Evolutionary conservation across 1,140 invertebrate genomes (phyloP).

Genomic region (Maniola jurtina): DNA sequence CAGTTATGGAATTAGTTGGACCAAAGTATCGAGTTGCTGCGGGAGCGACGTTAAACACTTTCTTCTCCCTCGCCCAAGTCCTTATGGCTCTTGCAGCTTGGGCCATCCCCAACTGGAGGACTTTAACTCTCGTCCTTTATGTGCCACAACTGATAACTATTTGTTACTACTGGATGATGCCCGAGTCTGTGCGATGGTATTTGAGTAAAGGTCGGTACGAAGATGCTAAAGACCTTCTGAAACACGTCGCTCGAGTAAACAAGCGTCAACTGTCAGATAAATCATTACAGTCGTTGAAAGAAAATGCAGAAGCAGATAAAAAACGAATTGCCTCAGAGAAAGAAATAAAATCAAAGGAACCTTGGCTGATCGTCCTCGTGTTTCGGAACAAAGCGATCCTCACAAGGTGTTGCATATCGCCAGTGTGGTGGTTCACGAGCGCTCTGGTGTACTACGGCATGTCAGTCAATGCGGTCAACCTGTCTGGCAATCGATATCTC

Average conservation of each 20-base stretch:
- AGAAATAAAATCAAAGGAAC: conserved; percentile 42
- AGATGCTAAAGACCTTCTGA: conserved; percentile 80
- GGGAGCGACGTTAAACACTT: conserved; percentile 83
- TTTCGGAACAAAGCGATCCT: conserved; percentile 80
- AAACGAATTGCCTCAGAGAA: not conserved
- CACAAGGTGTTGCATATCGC: conserved; percentile 82
- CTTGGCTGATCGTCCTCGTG: conserved; percentile 76
- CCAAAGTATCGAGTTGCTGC: conserved; percentile 85
- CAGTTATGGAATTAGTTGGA: conserved; percentile 82
- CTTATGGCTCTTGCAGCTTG: conserved; percentile 83
- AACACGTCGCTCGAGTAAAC: conserved; percentile 83
- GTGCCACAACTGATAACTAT: conserved; percentile 83
- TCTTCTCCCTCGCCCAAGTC: conserved; percentile 86
- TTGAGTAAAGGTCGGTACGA: conserved; percentile 83
- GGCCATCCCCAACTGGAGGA: conserved; percentile 84
- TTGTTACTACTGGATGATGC: conserved; percentile 80
- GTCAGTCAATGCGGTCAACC: conserved; percentile 88
- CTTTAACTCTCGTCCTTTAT: conserved; percentile 83
- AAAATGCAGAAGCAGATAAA: conserved; percentile 4
- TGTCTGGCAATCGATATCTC: conserved; percentile 84
- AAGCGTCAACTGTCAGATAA: conserved; percentile 79
- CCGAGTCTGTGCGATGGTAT: conserved; percentile 87
- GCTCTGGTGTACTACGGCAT: conserved; percentile 90
- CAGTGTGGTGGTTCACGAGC: conserved; percentile 86
- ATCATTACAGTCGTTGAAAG: conserved; percentile 69